phyloP scores from a whole-genome alignment of 2,113 vertebrate species.

The Sarotherodon lohbergeri region DNA sequence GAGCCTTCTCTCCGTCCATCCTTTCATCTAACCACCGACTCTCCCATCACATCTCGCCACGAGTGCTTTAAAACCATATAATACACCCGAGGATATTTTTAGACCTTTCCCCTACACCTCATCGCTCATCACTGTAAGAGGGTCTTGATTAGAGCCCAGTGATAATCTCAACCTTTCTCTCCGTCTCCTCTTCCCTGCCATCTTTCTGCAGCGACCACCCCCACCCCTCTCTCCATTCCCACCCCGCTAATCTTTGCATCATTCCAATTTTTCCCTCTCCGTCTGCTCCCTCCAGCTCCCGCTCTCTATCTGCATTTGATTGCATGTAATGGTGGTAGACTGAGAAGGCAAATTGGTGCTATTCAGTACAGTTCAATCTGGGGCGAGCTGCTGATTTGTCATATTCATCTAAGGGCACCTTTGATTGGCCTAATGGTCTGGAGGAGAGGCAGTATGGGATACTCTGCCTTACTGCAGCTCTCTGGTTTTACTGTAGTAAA shows the following conservation, averaged over 20 bases:
- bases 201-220: not conserved
- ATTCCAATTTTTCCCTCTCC: slow-evolving; percentile 31
- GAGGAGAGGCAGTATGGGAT: not conserved
- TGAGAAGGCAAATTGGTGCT: slow-evolving; percentile 58
- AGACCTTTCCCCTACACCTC: slow-evolving; percentile 5
- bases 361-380: slow-evolving; percentile 47
- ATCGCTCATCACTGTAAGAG: slow-evolving; percentile 15
- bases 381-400: slow-evolving; percentile 51
- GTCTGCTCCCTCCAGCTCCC: slow-evolving; percentile 28
- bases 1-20: not conserved
- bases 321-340: slow-evolving; percentile 56
- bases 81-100: slow-evolving; percentile 29
- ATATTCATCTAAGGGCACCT: slow-evolving; percentile 45
- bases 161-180: slow-evolving; percentile 31
- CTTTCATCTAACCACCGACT: not conserved
- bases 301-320: slow-evolving; percentile 56
- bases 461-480: not conserved
- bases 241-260: slow-evolving; percentile 27
- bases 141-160: slow-evolving; percentile 36
- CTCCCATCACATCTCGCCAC: not conserved
- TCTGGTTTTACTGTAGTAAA: not conserved
- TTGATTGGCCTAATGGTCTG: slow-evolving; percentile 49
- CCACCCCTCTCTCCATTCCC: not conserved
- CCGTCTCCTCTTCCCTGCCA: not conserved
- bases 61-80: slow-evolving; percentile 23